Conservation (phyloP, 1,140 invertebrate genomes). For the Stenopsyche tienmushanensis region DNA sequence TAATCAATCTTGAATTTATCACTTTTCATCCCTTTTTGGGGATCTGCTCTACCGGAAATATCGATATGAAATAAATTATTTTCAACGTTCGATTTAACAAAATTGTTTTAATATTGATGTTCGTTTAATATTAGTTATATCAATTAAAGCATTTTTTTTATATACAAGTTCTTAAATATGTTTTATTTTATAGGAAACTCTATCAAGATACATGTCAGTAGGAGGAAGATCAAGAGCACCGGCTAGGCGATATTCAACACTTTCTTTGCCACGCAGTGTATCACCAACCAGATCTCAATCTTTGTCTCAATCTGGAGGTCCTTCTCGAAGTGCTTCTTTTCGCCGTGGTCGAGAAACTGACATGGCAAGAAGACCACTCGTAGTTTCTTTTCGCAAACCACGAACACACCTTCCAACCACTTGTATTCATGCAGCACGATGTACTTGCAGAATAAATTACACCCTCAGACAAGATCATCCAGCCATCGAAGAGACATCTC, state of each 20-base stretch:
- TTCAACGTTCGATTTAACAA: no score
- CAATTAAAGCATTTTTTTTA: no score
- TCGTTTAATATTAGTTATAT: no score
- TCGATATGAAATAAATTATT: no score
- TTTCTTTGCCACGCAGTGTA: slow-evolving; percentile 36
- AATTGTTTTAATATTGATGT: no score
- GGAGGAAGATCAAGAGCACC: slow-evolving; percentile 26
- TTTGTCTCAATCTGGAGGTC: slow-evolving; percentile 36
- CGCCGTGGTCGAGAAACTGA: slow-evolving; percentile 27
- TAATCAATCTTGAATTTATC: no score
- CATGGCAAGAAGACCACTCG: slow-evolving; percentile 33
- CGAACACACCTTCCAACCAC: slow-evolving; percentile 22
- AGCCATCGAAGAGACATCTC: slow-evolving; percentile 16
- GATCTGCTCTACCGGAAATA: no score
- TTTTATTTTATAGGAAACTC: slow-evolving; percentile 40
- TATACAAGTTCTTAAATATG: no score
- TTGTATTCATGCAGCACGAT: slow-evolving; percentile 37
- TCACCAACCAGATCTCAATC: slow-evolving; percentile 37
- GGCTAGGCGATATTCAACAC: slow-evolving; percentile 31
- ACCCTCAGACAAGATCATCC: slow-evolving; percentile 22
- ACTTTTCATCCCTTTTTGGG: no score
- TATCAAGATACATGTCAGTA: slow-evolving; percentile 33
- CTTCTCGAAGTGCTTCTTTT: slow-evolving; percentile 35
- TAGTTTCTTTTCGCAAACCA: slow-evolving; percentile 33
- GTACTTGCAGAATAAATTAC: slow-evolving; percentile 29